A percentile compares a stretch with the other conserved stretches of the same genome.
These are phyloP conservation scores for Trogon surrucura DNA, from an alignment of 2,113 vertebrate species.

Conservation along the genomic window DNA sequence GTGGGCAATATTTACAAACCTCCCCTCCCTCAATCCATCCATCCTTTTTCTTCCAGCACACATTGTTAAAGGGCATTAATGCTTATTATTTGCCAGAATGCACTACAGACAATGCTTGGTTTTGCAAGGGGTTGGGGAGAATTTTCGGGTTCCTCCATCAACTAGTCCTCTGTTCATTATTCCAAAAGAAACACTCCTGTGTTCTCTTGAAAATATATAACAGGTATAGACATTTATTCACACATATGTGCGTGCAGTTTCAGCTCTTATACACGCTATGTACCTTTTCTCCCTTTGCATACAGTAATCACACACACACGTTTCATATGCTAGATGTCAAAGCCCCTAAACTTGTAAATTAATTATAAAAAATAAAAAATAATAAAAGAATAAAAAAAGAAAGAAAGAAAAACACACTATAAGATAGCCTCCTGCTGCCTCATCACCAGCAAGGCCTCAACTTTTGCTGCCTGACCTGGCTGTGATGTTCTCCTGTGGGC, in stretches of 20 bases:
- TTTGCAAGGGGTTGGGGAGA: neutral
- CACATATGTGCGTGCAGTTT: neutral
- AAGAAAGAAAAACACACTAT: neutral
- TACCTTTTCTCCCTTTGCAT: neutral
- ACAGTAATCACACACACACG: neutral
- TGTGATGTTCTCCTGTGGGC: neutral
- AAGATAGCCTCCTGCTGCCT: neutral
- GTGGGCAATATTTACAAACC: conserved; percentile 69
- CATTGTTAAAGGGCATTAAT: conserved; percentile 61
- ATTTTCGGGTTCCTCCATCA: neutral
- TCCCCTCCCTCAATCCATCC: conserved; percentile 34
- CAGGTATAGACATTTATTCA: neutral
- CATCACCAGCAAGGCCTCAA: rapidly evolving
- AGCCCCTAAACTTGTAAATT: neutral
- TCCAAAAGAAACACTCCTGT: neutral
- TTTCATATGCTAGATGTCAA: neutral
- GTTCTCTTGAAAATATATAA: neutral
- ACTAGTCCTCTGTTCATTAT: neutral
- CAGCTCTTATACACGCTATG: neutral
- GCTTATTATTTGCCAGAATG: conserved; percentile 37
- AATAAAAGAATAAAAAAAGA: no score
- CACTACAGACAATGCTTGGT: neutral
- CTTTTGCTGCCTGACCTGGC: neutral
- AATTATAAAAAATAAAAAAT: neutral
- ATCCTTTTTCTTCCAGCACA: conserved; percentile 21